Evolutionary conservation across 2,888 invertebrate genomes (phyloP).

Genomic region (Habroteleia sp.): DNA sequence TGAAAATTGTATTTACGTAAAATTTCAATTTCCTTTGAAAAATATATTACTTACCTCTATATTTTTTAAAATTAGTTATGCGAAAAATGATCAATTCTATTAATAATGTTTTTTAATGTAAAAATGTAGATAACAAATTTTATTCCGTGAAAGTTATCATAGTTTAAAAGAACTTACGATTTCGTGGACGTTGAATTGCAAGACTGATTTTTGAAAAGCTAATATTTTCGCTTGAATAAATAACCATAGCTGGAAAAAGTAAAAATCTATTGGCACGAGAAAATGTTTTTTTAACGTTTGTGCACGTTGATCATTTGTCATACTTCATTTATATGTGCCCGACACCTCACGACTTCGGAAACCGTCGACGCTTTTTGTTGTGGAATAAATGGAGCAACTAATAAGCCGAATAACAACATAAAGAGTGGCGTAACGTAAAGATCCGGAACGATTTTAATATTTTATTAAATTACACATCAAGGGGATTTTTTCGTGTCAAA

Average conservation of each 20-base stretch:
- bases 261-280: slow-evolving; percentile 20
- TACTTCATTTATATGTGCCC: slow-evolving; percentile 28
- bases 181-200: slow-evolving; percentile 3
- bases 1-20: no score
- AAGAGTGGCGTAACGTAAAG: slow-evolving; percentile 1
- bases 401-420: slow-evolving; percentile 12
- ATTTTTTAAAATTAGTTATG: no score
- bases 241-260: slow-evolving; percentile 11
- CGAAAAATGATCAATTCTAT: no score
- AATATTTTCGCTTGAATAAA: slow-evolving; percentile 22
- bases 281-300: slow-evolving; percentile 10
- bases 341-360: slow-evolving; percentile 26
- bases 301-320: slow-evolving; percentile 31
- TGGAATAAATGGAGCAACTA: slow-evolving; percentile 27
- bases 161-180: no score
- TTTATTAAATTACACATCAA: not conserved
- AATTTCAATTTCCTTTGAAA: no score
- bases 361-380: slow-evolving; percentile 27
- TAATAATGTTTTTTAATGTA: no score
- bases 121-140: no score
- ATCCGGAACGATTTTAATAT: slow-evolving; percentile 4
- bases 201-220: slow-evolving; percentile 4
- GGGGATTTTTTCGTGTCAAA: no score
- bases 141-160: no score
- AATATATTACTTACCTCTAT: no score